A percentile compares a stretch with the other conserved stretches of the same genome.
Evolutionary conservation across 2,888 invertebrate species (phyloP).

Genomic region (Pycnomerus fuliginosus): DNA sequence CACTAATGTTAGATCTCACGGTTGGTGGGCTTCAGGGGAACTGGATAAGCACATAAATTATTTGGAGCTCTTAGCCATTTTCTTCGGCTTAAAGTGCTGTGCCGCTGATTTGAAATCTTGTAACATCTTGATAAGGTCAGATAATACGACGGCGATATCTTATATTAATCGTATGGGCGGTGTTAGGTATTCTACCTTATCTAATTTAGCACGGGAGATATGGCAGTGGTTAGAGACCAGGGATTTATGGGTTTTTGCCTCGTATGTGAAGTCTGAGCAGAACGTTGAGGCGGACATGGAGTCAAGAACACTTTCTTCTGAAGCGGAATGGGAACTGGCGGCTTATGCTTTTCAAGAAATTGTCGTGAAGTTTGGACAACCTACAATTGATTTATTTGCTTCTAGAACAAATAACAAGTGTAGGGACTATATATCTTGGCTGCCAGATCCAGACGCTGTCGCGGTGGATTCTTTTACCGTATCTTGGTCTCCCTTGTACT

Average conservation of each 20-base stretch:
- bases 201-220: too few species aligned
- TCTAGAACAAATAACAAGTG: conserved; percentile 33
- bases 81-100: conserved; percentile 8
- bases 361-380: conserved; percentile 25
- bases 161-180: conserved; percentile 31
- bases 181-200: too few species aligned
- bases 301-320: too few species aligned
- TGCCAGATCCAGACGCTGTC: conserved; percentile 27
- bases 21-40: too few species aligned
- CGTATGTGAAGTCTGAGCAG: too few species aligned
- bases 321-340: too few species aligned
- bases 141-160: conserved; percentile 32
- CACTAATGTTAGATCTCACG: too few species aligned
- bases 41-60: conserved; percentile 10
- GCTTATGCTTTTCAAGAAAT: too few species aligned
- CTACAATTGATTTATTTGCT: conserved; percentile 36
- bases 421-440: conserved; percentile 32
- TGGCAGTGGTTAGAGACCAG: too few species aligned
- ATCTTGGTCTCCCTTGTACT: conserved; percentile 34
- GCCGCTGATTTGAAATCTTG: conserved; percentile 3
- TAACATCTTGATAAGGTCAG: conserved; percentile 29
- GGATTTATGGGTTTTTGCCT: too few species aligned
- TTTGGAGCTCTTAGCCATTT: conserved; percentile 6
- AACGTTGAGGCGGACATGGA: too few species aligned
- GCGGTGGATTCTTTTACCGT: conserved; percentile 35